Evolutionary conservation across 2,888 invertebrate genomes (phyloP).

Genomic region (Drosophila meridionalis): DNA sequence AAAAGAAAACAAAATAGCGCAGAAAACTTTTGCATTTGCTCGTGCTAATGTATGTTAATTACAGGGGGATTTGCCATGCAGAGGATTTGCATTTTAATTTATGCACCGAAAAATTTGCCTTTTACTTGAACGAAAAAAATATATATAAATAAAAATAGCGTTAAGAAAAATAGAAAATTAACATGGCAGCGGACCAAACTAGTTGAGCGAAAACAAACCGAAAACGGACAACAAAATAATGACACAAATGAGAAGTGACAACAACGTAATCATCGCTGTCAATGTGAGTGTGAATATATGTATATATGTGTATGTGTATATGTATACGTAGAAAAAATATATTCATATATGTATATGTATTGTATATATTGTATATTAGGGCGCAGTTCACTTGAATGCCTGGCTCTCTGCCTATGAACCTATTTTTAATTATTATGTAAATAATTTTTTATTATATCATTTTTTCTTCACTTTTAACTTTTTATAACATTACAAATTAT

Average conservation of each 20-base stretch:
- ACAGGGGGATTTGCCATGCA: slow-evolving; percentile 81
- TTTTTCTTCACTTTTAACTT: no score
- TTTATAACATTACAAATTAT: no score
- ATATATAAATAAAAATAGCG: background rate
- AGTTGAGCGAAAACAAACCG: slow-evolving; percentile 47
- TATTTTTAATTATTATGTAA: background rate
- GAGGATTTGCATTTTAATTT: slow-evolving; percentile 82
- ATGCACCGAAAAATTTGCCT: slow-evolving; percentile 78
- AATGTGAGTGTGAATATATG: slow-evolving; percentile 4
- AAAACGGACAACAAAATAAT: slow-evolving; percentile 52
- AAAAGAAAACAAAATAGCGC: slow-evolving; percentile 19
- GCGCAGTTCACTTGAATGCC: background rate
- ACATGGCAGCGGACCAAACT: slow-evolving; percentile 48
- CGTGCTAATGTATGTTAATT: slow-evolving; percentile 85
- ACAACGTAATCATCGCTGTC: slow-evolving; percentile 54
- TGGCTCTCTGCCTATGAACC: background rate
- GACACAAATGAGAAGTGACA: slow-evolving; percentile 69
- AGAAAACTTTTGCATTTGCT: slow-evolving; percentile 79
- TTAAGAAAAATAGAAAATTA: slow-evolving; percentile 29
- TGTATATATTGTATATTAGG: background rate
- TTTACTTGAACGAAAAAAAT: slow-evolving; percentile 28
- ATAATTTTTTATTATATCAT: no score
- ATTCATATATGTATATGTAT: no score
- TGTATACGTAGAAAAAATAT: no score
- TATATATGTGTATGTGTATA: no score